A percentile compares a stretch with the other conserved stretches of the same genome.
Evolutionary conservation across 2,113 vertebrate genomes (phyloP).

Genomic region (Perca fluviatilis): DNA sequence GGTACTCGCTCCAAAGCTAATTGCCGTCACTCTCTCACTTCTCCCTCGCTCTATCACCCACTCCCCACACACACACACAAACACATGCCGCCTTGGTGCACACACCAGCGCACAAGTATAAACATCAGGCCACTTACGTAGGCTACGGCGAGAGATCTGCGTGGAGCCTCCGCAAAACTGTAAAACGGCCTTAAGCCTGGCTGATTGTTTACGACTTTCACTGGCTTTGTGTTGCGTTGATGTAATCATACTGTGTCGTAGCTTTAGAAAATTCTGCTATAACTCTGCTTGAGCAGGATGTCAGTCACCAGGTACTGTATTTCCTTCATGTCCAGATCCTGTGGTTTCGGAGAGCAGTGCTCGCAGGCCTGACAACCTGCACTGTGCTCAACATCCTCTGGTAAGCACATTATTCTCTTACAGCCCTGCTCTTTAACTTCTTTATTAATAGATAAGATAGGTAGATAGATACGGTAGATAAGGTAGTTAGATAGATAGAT

Average conservation of each 20-base stretch:
- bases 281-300: neutral
- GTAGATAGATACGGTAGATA: too few species aligned
- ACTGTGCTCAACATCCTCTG: slow-evolving; percentile 82
- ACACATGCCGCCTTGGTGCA: too few species aligned
- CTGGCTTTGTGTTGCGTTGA: neutral
- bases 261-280: neutral
- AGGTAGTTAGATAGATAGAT: too few species aligned
- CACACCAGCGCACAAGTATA: too few species aligned
- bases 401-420: slow-evolving; percentile 55
- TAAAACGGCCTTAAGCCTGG: neutral
- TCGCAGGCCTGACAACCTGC: slow-evolving; percentile 79
- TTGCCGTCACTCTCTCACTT: too few species aligned
- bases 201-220: neutral
- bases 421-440: neutral
- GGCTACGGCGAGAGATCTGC: too few species aligned
- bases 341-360: slow-evolving; percentile 81
- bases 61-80: too few species aligned
- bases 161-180: too few species aligned
- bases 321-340: slow-evolving; percentile 70
- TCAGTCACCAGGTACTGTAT: neutral
- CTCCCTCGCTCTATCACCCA: too few species aligned
- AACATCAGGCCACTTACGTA: too few species aligned
- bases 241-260: neutral
- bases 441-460: too few species aligned
- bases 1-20: too few species aligned